Conservation (phyloP, 2,113 vertebrate species). For the Sakesphorus luctuosus region DNA sequence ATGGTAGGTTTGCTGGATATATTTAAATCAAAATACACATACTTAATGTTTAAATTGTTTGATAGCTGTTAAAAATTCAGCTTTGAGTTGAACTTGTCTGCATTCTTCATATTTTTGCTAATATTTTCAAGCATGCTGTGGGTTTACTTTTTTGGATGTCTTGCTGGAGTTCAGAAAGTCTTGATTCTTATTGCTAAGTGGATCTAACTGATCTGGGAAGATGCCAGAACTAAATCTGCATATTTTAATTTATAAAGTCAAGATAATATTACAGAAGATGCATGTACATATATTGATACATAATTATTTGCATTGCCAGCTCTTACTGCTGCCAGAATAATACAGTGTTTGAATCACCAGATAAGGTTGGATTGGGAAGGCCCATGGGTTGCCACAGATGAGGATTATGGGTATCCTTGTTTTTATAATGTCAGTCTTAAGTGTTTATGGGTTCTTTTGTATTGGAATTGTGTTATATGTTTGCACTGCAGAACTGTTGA, state of each 20-base stretch:
- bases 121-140: neutral
- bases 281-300: accelerated
- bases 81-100: neutral
- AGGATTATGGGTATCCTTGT: neutral
- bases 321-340: neutral
- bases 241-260: neutral
- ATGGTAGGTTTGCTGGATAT: neutral
- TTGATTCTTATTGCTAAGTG: neutral
- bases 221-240: neutral
- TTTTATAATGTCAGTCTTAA: neutral
- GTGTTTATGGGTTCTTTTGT: neutral
- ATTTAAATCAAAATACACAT: neutral
- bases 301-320: neutral
- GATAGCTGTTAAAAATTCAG: neutral
- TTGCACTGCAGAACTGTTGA: neutral
- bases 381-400: neutral
- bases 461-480: neutral
- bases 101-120: neutral
- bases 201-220: neutral
- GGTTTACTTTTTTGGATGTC: neutral
- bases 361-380: neutral
- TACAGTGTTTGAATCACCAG: neutral
- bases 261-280: neutral
- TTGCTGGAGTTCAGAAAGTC: neutral
- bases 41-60: neutral